Percentiles rank a stretch among this genome's conserved stretches.
Conservation (phyloP, 2,113 vertebrate species). For the Xyrauchen texanus region DNA sequence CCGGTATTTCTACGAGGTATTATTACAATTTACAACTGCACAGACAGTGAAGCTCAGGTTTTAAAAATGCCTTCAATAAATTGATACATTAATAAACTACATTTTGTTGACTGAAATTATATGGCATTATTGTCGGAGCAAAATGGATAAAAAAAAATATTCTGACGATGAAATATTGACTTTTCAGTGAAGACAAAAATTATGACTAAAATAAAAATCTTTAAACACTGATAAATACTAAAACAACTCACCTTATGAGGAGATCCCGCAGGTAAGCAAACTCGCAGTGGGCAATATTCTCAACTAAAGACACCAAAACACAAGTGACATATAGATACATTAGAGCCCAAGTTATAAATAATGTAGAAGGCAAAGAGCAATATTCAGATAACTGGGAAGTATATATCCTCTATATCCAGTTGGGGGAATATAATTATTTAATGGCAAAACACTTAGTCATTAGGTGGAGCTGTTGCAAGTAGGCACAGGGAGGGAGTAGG, state of each 20-base stretch:
- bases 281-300: constrained; percentile 98
- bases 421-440: neutral
- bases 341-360: neutral
- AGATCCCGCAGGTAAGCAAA: constrained; percentile 97
- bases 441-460: constrained; percentile 1
- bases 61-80: too few species aligned
- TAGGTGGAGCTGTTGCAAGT: constrained; percentile 26
- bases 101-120: too few species aligned
- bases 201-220: too few species aligned
- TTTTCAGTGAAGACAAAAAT: too few species aligned
- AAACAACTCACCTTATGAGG: constrained; percentile 87
- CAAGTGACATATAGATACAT: neutral
- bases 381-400: neutral
- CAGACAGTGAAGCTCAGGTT: too few species aligned
- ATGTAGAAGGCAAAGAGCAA: neutral
- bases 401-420: neutral
- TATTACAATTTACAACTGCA: too few species aligned
- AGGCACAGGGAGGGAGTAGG: neutral
- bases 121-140: too few species aligned
- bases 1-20: too few species aligned
- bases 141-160: too few species aligned
- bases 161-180: too few species aligned
- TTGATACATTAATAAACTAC: too few species aligned
- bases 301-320: constrained; percentile 75
- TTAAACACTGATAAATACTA: too few species aligned